Conservation (phyloP, 2,113 vertebrate species). For the Callospermophilus lateralis region DNA sequence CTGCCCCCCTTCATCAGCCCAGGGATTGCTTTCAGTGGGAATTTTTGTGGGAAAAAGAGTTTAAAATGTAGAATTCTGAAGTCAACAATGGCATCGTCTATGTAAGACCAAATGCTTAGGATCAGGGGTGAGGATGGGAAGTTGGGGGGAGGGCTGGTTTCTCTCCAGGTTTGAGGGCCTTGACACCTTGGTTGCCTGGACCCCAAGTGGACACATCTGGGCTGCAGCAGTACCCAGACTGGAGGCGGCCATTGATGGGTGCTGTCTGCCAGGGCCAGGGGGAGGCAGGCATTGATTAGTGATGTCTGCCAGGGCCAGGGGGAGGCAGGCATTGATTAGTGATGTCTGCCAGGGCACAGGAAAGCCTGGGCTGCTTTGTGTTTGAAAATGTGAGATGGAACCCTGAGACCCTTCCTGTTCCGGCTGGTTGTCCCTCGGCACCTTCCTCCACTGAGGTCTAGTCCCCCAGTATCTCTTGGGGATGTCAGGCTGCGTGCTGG, state of each 20-base stretch:
- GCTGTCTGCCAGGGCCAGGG: neutral
- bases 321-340: neutral
- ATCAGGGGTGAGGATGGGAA: neutral
- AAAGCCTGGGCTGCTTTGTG: neutral
- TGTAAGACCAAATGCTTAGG: neutral
- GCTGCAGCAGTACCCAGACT: neutral
- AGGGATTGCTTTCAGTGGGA: neutral
- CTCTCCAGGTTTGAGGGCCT: neutral
- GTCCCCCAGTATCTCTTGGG: neutral
- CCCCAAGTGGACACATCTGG: neutral
- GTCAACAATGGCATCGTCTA: neutral
- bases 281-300: neutral
- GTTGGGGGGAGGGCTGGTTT: neutral
- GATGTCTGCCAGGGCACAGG: neutral
- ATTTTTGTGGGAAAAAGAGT: too few species aligned
- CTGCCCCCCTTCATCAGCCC: neutral
- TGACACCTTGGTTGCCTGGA: neutral
- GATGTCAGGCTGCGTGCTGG: neutral
- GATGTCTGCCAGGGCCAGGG: neutral
- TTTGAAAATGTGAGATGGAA: neutral
- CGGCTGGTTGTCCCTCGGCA: neutral
- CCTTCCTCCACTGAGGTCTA: neutral
- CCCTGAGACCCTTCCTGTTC: neutral
- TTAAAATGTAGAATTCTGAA: constrained; percentile 1
- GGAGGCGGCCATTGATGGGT: neutral